Conservation (phyloP, 2,888 invertebrate species). For the Nymphalis polychloros region DNA sequence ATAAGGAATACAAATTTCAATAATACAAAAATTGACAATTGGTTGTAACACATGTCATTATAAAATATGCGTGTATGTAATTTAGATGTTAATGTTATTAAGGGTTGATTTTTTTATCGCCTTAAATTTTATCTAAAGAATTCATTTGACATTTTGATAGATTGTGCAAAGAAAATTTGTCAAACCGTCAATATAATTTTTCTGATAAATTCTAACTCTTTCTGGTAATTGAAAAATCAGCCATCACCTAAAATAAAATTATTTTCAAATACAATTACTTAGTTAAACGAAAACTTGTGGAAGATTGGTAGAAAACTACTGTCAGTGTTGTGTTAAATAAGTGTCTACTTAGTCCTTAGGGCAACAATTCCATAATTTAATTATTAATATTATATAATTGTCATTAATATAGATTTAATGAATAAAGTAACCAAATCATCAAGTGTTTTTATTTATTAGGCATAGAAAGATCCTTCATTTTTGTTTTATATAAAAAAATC, state of each 20-base stretch:
- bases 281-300: background rate
- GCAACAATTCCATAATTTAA: conserved; percentile 41
- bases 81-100: too few relatives aligned
- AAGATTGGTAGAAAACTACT: background rate
- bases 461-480: background rate
- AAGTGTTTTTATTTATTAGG: background rate
- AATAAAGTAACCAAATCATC: conserved; percentile 30
- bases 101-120: too few relatives aligned
- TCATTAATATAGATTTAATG: conserved; percentile 32
- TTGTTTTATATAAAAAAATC: background rate
- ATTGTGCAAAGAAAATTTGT: too few relatives aligned
- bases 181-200: too few relatives aligned
- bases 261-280: background rate
- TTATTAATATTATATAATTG: conserved; percentile 32
- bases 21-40: too few relatives aligned
- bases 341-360: conserved; percentile 21
- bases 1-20: too few relatives aligned
- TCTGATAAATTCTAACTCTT: too few relatives aligned
- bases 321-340: conserved; percentile 13
- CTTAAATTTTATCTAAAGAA: too few relatives aligned
- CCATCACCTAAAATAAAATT: background rate
- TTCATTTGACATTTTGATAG: too few relatives aligned
- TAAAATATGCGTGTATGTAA: too few relatives aligned
- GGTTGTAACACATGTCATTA: too few relatives aligned
- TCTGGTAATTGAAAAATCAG: too few relatives aligned